A percentile compares a stretch with the other conserved stretches of the same genome.
phyloP scores from a whole-genome alignment of 2,888 invertebrate genomes.

The Parelbella ahira region DNA sequence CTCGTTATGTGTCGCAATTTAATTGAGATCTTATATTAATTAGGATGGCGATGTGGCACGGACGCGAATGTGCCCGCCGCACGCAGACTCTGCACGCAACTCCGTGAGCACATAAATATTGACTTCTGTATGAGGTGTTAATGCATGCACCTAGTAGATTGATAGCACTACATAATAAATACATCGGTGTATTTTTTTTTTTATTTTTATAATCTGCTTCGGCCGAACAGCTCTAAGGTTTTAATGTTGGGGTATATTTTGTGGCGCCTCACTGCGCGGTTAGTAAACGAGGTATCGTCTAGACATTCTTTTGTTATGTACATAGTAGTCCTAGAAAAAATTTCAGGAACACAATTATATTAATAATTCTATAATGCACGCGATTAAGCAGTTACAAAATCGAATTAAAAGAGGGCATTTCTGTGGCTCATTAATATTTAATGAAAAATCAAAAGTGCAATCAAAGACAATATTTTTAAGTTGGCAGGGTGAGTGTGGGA shows the following conservation, averaged over 20 bases:
- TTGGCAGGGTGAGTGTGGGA: conserved; percentile 34
- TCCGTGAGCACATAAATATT: conserved; percentile 34
- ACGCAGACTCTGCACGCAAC: conserved; percentile 75
- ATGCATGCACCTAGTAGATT: conserved; percentile 23
- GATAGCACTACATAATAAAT: conserved; percentile 22
- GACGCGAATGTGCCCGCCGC: conserved; percentile 70
- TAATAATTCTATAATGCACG: too few species aligned
- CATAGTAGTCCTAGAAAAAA: too few species aligned
- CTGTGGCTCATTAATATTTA: too few species aligned
- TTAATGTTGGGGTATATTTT: background rate
- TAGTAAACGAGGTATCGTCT: too few species aligned
- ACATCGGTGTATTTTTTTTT: conserved; percentile 18
- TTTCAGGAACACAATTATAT: too few species aligned
- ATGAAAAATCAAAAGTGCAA: conserved; percentile 30
- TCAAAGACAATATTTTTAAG: conserved; percentile 30
- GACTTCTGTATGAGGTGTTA: conserved; percentile 35
- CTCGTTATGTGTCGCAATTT: conserved; percentile 77
- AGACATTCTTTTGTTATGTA: too few species aligned
- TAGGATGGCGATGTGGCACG: conserved; percentile 71
- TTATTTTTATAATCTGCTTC: conserved; percentile 5
- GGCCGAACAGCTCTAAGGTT: background rate
- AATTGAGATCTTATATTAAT: conserved; percentile 82
- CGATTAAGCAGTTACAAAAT: too few species aligned
- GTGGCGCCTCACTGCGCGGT: too few species aligned
- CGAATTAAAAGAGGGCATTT: too few species aligned